Percentiles rank a stretch among this genome's conserved stretches.
These are phyloP conservation scores for Zaprionus nigranus DNA, from an alignment of 1,140 invertebrate genomes.

Conservation along the genomic window DNA sequence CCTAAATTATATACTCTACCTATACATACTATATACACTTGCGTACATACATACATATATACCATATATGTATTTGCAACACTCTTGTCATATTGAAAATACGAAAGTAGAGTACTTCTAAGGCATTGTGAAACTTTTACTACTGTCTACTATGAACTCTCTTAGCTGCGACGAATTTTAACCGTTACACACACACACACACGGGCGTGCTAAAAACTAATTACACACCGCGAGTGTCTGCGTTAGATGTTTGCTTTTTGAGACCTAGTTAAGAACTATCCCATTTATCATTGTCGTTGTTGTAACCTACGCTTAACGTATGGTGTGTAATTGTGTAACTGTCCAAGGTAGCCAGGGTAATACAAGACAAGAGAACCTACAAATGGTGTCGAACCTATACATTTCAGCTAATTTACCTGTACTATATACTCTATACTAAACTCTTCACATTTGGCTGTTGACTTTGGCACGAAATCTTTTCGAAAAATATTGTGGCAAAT, in stretches of 20 bases:
- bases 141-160: conserved; percentile 38
- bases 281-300: conserved; percentile 42
- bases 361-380: background rate
- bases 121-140: conserved; percentile 39
- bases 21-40: conserved; percentile 46
- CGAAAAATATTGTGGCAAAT: conserved; percentile 29
- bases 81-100: conserved; percentile 39
- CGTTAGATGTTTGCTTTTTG: conserved; percentile 24
- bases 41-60: conserved; percentile 40
- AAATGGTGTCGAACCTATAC: conserved; percentile 14
- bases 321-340: conserved; percentile 23
- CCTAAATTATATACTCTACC: conserved; percentile 31
- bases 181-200: conserved; percentile 24
- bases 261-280: conserved; percentile 31
- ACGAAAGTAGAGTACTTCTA: conserved; percentile 50
- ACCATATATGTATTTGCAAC: conserved; percentile 39
- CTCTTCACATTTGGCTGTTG: conserved; percentile 71
- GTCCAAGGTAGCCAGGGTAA: conserved; percentile 75
- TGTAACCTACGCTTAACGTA: conserved; percentile 43
- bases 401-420: conserved; percentile 17
- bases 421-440: conserved; percentile 23
- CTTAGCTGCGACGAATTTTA: conserved; percentile 43
- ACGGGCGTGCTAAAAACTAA: conserved; percentile 4
- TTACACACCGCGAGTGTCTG: conserved; percentile 3
- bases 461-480: conserved; percentile 41